Evolutionary conservation across 2,113 vertebrate genomes (phyloP).

Genomic region (Sylvicapra grimmia): DNA sequence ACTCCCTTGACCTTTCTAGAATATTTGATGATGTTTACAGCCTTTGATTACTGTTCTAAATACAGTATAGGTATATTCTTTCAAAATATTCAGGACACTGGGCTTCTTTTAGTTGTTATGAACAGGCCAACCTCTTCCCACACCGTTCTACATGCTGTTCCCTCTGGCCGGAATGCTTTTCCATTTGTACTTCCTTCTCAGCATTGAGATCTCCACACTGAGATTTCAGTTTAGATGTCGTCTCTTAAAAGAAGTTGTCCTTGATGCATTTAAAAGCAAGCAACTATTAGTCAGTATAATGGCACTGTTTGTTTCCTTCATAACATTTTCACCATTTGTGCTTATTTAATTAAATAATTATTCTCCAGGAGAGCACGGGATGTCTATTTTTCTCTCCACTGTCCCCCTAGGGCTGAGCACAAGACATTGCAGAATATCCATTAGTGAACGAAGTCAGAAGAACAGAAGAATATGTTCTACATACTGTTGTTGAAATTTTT

Average conservation of each 20-base stretch:
- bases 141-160: not conserved
- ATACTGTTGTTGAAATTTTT: not conserved
- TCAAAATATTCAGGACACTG: not conserved
- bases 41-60: not conserved
- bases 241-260: not conserved
- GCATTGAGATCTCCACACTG: not conserved
- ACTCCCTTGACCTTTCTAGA: not conserved
- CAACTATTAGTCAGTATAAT: not conserved
- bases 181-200: not conserved
- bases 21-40: not conserved
- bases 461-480: not conserved
- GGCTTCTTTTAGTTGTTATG: not conserved
- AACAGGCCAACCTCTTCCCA: not conserved
- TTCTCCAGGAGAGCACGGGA: not conserved
- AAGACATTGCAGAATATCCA: not conserved
- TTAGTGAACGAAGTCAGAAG: not conserved
- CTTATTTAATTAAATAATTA: constrained; percentile 10
- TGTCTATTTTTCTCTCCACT: not conserved
- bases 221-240: not conserved
- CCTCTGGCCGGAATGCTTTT: not conserved
- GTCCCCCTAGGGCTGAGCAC: not conserved
- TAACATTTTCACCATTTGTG: not conserved
- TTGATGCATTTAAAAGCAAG: not conserved
- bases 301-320: not conserved
- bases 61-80: not conserved